Percentiles rank a stretch among this genome's conserved stretches.
These are phyloP conservation scores for Rambutsinella grinnellia DNA, from an alignment of 2,888 invertebrate genomes.

Conservation along the genomic window DNA sequence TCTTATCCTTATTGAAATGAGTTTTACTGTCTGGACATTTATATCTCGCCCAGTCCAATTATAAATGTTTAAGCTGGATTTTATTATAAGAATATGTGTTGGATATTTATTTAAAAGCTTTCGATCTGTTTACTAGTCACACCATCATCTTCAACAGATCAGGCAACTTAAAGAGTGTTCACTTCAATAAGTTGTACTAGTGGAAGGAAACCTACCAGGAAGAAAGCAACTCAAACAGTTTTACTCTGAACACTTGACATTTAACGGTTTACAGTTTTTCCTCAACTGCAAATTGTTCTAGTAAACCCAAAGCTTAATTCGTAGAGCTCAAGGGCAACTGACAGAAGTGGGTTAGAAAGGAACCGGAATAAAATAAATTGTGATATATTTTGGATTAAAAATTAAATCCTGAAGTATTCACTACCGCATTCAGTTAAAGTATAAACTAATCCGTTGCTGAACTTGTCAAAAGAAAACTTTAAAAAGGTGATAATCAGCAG, in stretches of 20 bases:
- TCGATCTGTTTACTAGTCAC: not conserved
- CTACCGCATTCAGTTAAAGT: not conserved
- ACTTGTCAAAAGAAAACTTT: not conserved
- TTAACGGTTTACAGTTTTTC: not conserved
- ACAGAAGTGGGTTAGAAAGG: constrained; percentile 19
- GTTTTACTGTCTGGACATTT: not conserved
- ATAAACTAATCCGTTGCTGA: not conserved
- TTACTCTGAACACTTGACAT: not conserved
- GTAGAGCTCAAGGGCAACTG: constrained; percentile 18
- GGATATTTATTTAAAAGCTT: not conserved
- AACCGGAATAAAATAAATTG: constrained; percentile 41
- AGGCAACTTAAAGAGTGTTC: not conserved
- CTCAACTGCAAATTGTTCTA: not conserved
- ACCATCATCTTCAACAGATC: not conserved
- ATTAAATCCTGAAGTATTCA: not conserved
- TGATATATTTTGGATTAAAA: constrained; percentile 5
- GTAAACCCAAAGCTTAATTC: not conserved
- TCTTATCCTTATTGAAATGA: not conserved
- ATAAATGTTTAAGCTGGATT: not conserved
- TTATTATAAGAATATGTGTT: too few relatives aligned
- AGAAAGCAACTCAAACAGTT: constrained; percentile 21
- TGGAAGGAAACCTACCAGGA: constrained; percentile 48
- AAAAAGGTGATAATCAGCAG: not conserved
- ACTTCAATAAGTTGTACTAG: constrained; percentile 15
- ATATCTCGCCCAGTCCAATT: too few relatives aligned